Evolutionary conservation across 2,797 vertebrate genomes (phyloP), one percentile per base, ranked within the genome.

Genomic region (Masticophis lateralis): DNA sequence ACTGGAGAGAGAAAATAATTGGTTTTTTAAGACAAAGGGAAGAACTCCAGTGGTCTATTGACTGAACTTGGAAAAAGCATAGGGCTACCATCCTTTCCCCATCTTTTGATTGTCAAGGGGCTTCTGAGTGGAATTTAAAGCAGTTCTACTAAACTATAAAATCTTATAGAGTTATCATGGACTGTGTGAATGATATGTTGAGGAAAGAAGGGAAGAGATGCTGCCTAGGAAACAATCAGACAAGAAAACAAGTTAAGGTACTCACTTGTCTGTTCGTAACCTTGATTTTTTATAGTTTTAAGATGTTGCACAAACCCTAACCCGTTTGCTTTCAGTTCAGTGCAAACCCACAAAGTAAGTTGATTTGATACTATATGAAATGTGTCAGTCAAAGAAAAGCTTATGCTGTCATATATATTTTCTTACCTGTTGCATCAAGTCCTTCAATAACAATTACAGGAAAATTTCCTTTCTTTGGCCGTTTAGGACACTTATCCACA

Each of bases 341-440:
- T 83, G 37, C 37, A 25, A 79, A 83, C 37, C 37, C 20, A 83
- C 1, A 25, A 79, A 83, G 37, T 83, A 43, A 43, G 74, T 83
- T 43, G 37, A 83, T 43, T 25, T 47, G 37, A 47, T 83, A 83
- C 20, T 5, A 25, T 83, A 22, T 25, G 37, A 83, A 47, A 83
- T 83, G 20, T 12, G 20, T 25, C 37, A 47, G 37, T 47, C 74
- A 60, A 90, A 59, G 61, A 9, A 2, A 32, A 9, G 11, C 0
- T 0, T 20, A 2, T 2, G 1, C 7, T 56, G 92, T 37, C 51
- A 51, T 55, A 8, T 60, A 8, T 63, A 0, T 63, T 53, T 86
- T 51, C 97, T 98, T 97, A 99, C 99, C 99, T 93, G 99, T 99
- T 96, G 99, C 99, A 96, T 99, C 99, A 97, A 99, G 97, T 32